Evolutionary conservation across 1,140 invertebrate genomes (phyloP).

Genomic region (Rhyacophila brunnea): DNA sequence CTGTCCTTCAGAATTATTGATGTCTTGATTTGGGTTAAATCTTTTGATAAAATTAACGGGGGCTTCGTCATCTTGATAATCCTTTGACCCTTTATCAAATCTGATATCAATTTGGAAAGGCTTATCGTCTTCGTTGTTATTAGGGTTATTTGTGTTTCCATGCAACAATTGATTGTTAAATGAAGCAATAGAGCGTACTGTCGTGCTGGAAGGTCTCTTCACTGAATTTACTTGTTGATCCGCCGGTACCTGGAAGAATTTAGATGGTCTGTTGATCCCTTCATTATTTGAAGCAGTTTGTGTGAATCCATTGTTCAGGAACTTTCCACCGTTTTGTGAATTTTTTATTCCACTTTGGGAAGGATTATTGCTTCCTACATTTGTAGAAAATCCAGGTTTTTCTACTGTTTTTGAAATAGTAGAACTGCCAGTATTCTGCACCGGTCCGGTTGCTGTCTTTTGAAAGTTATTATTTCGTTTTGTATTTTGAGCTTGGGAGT

Average conservation of each 20-base stretch:
- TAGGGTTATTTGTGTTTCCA: neutral
- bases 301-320: no score
- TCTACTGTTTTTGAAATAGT: neutral
- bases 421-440: no score
- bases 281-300: neutral
- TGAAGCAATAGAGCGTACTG: constrained; percentile 30
- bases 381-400: neutral
- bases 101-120: constrained; percentile 5
- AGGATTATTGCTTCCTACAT: no score
- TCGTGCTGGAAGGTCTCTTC: constrained; percentile 23
- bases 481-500: no score
- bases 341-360: no score
- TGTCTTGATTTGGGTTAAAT: constrained; percentile 44
- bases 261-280: constrained; percentile 14
- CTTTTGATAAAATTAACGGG: constrained; percentile 49
- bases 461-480: no score
- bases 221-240: neutral
- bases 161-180: constrained; percentile 30
- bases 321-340: no score
- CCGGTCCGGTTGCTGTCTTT: neutral
- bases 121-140: neutral
- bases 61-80: constrained; percentile 31
- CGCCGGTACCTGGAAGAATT: constrained; percentile 26
- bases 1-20: neutral
- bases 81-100: neutral